phyloP scores from a whole-genome alignment of 2,113 vertebrate species.

The Agelaius phoeniceus region DNA sequence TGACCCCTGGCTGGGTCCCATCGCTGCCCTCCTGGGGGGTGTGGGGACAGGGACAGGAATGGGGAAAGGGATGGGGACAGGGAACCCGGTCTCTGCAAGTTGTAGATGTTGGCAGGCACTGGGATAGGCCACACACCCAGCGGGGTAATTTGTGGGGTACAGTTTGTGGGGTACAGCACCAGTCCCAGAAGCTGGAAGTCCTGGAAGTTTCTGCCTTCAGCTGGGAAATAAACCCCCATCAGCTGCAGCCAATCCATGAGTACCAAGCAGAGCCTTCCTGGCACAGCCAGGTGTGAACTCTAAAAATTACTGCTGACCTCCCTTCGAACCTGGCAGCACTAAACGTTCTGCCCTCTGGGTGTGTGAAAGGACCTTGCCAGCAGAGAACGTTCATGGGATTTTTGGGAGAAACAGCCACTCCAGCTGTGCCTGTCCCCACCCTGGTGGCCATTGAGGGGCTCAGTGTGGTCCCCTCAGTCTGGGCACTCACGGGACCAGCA shows the following conservation, averaged over 20 bases:
- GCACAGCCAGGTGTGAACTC: neutral
- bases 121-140: fast-evolving
- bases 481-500: fast-evolving
- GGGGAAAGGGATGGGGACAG: neutral
- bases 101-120: neutral
- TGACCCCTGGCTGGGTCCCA: neutral
- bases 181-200: neutral
- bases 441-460: fast-evolving
- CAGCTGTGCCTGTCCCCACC: neutral
- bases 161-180: neutral
- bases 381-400: neutral
- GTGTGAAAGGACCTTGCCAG: fast-evolving
- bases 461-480: neutral
- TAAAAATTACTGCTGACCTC: neutral
- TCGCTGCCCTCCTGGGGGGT: neutral
- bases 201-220: neutral
- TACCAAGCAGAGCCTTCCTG: neutral
- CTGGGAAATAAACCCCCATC: neutral
- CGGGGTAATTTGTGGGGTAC: neutral
- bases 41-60: neutral
- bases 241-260: neutral
- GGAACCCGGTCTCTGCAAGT: fast-evolving
- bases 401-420: neutral
- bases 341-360: fast-evolving
- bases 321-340: no score